phyloP scores from a whole-genome alignment of 2,888 invertebrate genomes.

The Drosophila rubida region DNA sequence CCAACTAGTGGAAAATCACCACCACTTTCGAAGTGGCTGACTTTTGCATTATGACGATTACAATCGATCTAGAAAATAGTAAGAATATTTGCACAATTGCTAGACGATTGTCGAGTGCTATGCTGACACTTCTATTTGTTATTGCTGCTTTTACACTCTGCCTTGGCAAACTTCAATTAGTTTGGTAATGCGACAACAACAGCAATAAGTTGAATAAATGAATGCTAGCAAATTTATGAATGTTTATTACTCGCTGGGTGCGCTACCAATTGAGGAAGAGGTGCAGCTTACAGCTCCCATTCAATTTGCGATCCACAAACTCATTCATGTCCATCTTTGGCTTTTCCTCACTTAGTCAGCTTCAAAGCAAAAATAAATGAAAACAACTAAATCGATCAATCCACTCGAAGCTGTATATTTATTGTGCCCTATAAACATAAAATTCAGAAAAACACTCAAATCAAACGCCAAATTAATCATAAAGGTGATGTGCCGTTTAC shows the following conservation, averaged over 20 bases:
- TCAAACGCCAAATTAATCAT: neutral
- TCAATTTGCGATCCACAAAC: slow-evolving; percentile 32
- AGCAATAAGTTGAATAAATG: slow-evolving; percentile 34
- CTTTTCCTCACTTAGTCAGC: slow-evolving; percentile 22
- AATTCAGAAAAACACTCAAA: neutral
- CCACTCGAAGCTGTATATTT: neutral
- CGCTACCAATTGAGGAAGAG: slow-evolving; percentile 68
- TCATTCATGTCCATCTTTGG: slow-evolving; percentile 55
- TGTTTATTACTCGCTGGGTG: slow-evolving; percentile 64
- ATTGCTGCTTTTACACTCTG: slow-evolving; percentile 26
- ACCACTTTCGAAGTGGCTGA: no score
- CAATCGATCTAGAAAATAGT: no score
- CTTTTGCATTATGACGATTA: no score
- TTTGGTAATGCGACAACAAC: slow-evolving; percentile 53
- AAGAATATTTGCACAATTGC: slow-evolving; percentile 1
- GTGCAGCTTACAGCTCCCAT: slow-evolving; percentile 58
- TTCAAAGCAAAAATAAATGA: neutral
- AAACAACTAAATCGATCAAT: slow-evolving; percentile 4
- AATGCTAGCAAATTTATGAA: slow-evolving; percentile 57
- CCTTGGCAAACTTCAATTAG: slow-evolving; percentile 65
- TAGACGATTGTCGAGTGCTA: slow-evolving; percentile 25
- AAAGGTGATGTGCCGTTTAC: neutral
- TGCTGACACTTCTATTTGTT: slow-evolving; percentile 28
- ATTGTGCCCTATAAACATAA: slow-evolving; percentile 11
- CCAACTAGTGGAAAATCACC: no score